Base-by-base conservation (phyloP, 1,140 invertebrate species). In the Drosophila asahinai region DNA sequence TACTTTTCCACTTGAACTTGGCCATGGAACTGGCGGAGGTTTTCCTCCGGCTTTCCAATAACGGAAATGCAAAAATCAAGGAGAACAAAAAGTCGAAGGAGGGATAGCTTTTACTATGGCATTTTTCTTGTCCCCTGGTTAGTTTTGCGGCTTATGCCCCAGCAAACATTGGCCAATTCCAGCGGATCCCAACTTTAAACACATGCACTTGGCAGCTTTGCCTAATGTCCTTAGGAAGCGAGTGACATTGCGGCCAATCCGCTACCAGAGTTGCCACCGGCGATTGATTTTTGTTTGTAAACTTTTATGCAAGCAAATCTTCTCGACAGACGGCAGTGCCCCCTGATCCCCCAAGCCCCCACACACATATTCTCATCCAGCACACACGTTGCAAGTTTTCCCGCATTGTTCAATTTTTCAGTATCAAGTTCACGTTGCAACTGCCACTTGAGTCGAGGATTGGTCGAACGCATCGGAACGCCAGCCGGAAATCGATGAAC, bases 251-350 rank as follows among this genome's bases (percentile, higher is more conserved):
- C 43, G 47, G 48, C 43, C 57, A 52, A 25, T 51, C 43, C n/a
- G 15, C 49, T 59, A 36, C 36, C 61, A 57, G 55, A 80, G 47
- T 72, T 76, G 42, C 52, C 33, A 57, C 25, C 43, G 60, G 25
- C 68, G 68, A 86, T 86, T 86, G 82, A 86, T 86, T 82, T 86
- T 86, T 72, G 83, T 82, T 82, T 71, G 83, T 54, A 71, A 86
- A 86, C 79, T 86, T 79, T 79, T 72, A 82, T 76, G 79, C 79
- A 86, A 81, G 79, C 80, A 86, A 76, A 76, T 86, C 83, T 66
- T 67, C 70, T 51, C 42, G 38, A 42, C 63, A 43, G 49, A 30
- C 61, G 59, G 38, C 42, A 61, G 36, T 33, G 27, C 1, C 27
- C 27, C 6, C 27, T 30, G 27, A 30, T 30, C 27, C 27, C 27